A percentile compares a stretch with the other conserved stretches of the same genome.
Conservation (phyloP, 2,888 invertebrate species). For the Tolmerus cingulatus region DNA sequence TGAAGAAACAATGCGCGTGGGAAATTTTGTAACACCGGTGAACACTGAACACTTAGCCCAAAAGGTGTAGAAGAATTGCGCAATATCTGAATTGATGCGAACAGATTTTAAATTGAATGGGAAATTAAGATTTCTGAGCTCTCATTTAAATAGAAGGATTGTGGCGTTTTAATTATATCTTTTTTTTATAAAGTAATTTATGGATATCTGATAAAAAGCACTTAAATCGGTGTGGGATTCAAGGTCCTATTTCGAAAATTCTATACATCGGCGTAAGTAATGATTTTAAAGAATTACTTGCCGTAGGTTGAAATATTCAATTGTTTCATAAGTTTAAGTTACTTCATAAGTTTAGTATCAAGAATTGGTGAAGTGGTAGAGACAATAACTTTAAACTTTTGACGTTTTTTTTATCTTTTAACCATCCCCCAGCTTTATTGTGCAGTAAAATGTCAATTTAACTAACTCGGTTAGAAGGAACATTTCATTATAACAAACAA, state of each 20-base stretch:
- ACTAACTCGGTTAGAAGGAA: no score
- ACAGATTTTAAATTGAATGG: background rate
- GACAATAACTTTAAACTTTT: no score
- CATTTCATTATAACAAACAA: no score
- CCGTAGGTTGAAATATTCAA: background rate
- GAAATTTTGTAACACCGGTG: background rate
- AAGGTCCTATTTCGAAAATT: background rate
- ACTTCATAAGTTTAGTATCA: no score
- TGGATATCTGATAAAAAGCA: background rate
- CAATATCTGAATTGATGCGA: background rate
- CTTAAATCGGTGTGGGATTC: background rate
- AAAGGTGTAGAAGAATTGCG: background rate
- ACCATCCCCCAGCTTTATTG: no score
- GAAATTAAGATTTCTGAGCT: background rate
- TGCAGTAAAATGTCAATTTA: no score
- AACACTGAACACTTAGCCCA: background rate
- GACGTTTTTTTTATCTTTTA: no score
- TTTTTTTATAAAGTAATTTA: background rate
- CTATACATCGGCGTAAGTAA: background rate
- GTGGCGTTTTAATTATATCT: background rate
- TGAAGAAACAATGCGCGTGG: background rate
- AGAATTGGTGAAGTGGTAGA: no score
- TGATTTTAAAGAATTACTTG: background rate
- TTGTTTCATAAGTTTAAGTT: background rate
- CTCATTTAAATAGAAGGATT: background rate